Evolutionary conservation across 2,888 invertebrate species (phyloP).

Genomic region (Phyllotreta striolata): DNA sequence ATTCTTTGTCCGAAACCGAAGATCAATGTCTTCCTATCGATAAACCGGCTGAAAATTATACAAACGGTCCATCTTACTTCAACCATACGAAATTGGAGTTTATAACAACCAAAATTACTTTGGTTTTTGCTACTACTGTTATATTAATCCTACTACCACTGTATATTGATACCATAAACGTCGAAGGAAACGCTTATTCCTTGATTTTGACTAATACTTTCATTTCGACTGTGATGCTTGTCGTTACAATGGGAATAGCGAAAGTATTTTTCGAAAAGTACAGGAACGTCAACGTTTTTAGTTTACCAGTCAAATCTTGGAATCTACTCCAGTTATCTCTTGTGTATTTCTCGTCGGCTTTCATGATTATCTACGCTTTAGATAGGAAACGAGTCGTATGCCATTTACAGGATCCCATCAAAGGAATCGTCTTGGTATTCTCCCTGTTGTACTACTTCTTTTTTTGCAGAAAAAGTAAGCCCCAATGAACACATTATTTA

Average conservation of each 20-base stretch:
- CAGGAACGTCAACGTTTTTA: conserved; percentile 48
- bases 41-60: conserved; percentile 49
- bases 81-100: conserved; percentile 60
- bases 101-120: conserved; percentile 59
- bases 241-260: conserved; percentile 48
- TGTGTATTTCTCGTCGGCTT: conserved; percentile 61
- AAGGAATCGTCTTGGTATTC: conserved; percentile 66
- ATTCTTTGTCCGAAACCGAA: conserved; percentile 57
- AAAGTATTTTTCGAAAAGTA: conserved; percentile 51
- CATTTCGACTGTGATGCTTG: conserved; percentile 50
- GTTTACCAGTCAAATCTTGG: conserved; percentile 59
- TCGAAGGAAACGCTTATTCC: conserved; percentile 55
- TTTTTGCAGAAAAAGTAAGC: conserved; percentile 68
- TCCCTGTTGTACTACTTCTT: conserved; percentile 68
- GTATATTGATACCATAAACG: conserved; percentile 61
- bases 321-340: conserved; percentile 60
- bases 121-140: conserved; percentile 62
- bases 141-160: conserved; percentile 65
- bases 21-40: conserved; percentile 54
- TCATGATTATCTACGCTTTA: conserved; percentile 63
- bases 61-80: conserved; percentile 48
- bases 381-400: conserved; percentile 67
- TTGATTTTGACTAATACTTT: conserved; percentile 53
- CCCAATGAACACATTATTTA: background rate
- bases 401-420: conserved; percentile 69